Conservation (phyloP, 1,140 invertebrate species). For the Andrena cerasifolii region DNA sequence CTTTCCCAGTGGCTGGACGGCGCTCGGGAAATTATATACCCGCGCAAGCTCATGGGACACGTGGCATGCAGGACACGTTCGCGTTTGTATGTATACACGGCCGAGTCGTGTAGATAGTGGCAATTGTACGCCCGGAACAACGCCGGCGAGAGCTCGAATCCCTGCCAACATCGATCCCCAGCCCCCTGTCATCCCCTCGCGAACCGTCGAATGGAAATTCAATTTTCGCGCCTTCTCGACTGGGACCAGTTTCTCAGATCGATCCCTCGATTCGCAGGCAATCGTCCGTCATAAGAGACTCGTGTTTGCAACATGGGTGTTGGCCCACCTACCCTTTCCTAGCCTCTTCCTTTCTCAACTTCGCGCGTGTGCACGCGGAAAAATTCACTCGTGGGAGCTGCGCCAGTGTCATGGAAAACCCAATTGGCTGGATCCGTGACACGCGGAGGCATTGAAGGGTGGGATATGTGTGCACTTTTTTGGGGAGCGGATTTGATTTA, state of each 20-base stretch:
- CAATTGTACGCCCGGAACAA: conserved; percentile 29
- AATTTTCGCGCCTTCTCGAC: conserved; percentile 26
- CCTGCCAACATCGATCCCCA: conserved; percentile 50
- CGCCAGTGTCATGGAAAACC: too few relatives aligned
- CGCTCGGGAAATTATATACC: conserved; percentile 33
- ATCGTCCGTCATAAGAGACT: not conserved
- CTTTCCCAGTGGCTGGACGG: conserved; percentile 7
- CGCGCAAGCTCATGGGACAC: not conserved
- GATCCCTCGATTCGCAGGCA: not conserved
- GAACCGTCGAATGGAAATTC: conserved; percentile 46
- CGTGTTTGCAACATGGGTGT: not conserved
- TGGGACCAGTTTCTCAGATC: conserved; percentile 27
- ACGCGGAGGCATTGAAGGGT: too few relatives aligned
- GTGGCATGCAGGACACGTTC: conserved; percentile 25
- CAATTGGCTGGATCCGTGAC: too few relatives aligned
- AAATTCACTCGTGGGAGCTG: too few relatives aligned
- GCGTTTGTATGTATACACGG: conserved; percentile 13
- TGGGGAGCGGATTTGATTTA: too few relatives aligned
- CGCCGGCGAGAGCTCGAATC: conserved; percentile 39
- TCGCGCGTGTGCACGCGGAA: too few relatives aligned
- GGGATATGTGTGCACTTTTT: too few relatives aligned
- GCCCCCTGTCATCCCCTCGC: conserved; percentile 38
- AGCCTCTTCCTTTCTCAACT: too few relatives aligned
- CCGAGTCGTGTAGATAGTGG: not conserved
- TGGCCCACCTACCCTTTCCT: not conserved